Base-by-base conservation (phyloP, 1,140 invertebrate species). In the Drosophila pandora region DNA sequence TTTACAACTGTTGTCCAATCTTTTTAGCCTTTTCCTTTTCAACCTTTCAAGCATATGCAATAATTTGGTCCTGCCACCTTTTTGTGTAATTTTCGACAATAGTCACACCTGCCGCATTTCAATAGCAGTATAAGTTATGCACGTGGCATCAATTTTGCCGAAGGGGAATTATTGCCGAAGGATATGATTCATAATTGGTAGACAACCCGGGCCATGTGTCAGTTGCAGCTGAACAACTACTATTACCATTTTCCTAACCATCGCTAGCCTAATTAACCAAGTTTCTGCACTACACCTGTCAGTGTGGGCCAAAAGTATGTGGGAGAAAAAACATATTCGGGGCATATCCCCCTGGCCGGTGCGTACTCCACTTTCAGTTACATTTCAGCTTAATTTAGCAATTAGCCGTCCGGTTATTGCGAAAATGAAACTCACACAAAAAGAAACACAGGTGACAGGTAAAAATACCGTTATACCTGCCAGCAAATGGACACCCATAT, bases 301-400 rank as follows among this genome's bases (percentile, higher is more conserved):
- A 21, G 53, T 47, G 43, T 21, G 43, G 43, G 21, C 8, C 7
- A 4, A 43, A 21, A 10, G 53, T 47, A 62, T 49, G 41, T 17
- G 58, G 43, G 28, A 10, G n/a, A 3, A 53, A 25, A 21, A 10
- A n/a, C 13, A 37, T 12, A 32, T 43, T 37, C 13, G n/a, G 53
- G n/a, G 32, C 41, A 41, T 45, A 67, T 47, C 39, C 17, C 17
- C 28, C 6, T 23, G 17, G 8, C 39, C n/a, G 3, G 3, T 21
- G 49, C 4, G 17, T 21, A 6, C 7, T 45, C 34, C 53, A 25
- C 30, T 50, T 68, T 68, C 41, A 30, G 25, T 32, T 57, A 39
- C 59, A 65, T 65, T 76, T 79, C 21, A 52, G 62, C 82, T 67
- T 82, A 87, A 70, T 70, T 70, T 68, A 56, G 65, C 65, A 69